A percentile compares a stretch with the other conserved stretches of the same genome.
phyloP scores from a whole-genome alignment of 2,888 invertebrate genomes.

The Halictus ligatus region DNA sequence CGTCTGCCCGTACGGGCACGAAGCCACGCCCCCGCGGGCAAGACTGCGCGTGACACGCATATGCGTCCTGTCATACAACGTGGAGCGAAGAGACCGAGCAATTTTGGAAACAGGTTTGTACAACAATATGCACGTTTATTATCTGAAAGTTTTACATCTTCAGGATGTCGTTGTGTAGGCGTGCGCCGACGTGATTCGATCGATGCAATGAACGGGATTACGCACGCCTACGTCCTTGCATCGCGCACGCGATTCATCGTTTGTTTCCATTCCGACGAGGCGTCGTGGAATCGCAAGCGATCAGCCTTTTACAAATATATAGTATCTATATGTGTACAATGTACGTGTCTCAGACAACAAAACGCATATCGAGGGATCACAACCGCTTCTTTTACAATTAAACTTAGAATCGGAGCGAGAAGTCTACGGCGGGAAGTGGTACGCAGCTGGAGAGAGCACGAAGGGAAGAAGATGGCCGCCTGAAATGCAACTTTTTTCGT shows the following conservation, averaged over 20 bases:
- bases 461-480: constrained; percentile 40
- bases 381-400: constrained; percentile 68
- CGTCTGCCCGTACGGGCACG: too few relatives aligned
- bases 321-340: constrained; percentile 73
- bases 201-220: constrained; percentile 44
- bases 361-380: constrained; percentile 71
- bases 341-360: constrained; percentile 64
- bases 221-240: constrained; percentile 9
- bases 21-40: too few relatives aligned
- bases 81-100: constrained; percentile 7
- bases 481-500: constrained; percentile 25
- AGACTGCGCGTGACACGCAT: too few relatives aligned
- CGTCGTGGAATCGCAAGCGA: constrained; percentile 65
- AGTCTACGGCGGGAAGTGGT: background rate
- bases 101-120: constrained; percentile 66
- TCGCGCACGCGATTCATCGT: background rate
- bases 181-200: constrained; percentile 60
- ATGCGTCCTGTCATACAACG: background rate
- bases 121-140: constrained; percentile 83
- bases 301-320: constrained; percentile 72
- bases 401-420: constrained; percentile 39
- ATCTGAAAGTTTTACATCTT: constrained; percentile 82
- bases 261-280: constrained; percentile 37
- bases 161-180: constrained; percentile 71
- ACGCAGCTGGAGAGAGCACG: constrained; percentile 20